Evolutionary conservation across 2,797 vertebrate species (phyloP).

Genomic region (Cryptoblepharus egeriae): DNA sequence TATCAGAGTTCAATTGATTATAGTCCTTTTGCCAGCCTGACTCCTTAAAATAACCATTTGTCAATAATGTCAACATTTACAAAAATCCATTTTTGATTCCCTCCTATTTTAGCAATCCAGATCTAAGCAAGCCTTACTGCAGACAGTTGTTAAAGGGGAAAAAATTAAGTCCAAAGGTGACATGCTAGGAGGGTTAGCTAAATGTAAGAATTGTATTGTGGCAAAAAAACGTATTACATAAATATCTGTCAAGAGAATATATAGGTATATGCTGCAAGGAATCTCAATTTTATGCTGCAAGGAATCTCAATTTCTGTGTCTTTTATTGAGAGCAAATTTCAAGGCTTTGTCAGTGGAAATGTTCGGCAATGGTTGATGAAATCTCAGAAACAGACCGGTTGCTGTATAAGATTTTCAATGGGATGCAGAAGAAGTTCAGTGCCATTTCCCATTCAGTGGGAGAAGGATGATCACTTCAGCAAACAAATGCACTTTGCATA

Average conservation of each 20-base stretch:
- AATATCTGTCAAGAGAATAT: neutral
- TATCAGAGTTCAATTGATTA: slow-evolving; percentile 13
- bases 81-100: neutral
- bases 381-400: neutral
- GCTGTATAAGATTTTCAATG: neutral
- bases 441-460: neutral
- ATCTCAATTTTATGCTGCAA: neutral
- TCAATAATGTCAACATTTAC: slow-evolving; percentile 10
- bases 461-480: neutral
- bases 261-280: neutral
- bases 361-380: neutral
- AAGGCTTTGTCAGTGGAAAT: neutral
- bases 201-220: slow-evolving; percentile 28
- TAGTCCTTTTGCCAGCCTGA: neutral
- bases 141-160: neutral
- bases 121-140: slow-evolving; percentile 10
- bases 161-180: neutral
- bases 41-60: slow-evolving; percentile 14
- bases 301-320: neutral
- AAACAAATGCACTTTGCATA: neutral
- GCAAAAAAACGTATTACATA: neutral
- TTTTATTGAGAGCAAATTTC: neutral
- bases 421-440: neutral
- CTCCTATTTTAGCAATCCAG: neutral
- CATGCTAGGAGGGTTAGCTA: neutral